phyloP scores from a whole-genome alignment of 2,888 invertebrate species.

The Papilio demoleus region DNA sequence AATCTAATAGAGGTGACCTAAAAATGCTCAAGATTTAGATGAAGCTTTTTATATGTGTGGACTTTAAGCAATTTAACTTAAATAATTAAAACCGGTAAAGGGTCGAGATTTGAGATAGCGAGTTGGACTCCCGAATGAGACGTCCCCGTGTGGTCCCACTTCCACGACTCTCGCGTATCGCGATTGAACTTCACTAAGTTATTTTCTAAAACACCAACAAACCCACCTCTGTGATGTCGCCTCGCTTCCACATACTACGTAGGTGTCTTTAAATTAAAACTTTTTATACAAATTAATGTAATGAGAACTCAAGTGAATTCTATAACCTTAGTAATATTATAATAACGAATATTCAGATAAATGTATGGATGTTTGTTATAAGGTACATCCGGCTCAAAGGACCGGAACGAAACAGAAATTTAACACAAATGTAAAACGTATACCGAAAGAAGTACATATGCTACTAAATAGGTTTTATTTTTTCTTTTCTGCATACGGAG shows the following conservation, averaged over 20 bases:
- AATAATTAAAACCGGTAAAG: conserved; percentile 55
- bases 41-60: conserved; percentile 18
- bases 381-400: too few relatives aligned
- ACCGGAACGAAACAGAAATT: too few relatives aligned
- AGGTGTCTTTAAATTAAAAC: background rate
- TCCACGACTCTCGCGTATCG: conserved; percentile 64
- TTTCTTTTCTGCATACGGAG: too few relatives aligned
- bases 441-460: too few relatives aligned
- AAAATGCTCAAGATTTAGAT: background rate
- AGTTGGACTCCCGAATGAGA: conserved; percentile 68
- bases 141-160: conserved; percentile 74
- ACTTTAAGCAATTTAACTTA: conserved; percentile 49
- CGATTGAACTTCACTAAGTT: conserved; percentile 59
- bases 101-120: conserved; percentile 69
- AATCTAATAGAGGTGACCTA: background rate
- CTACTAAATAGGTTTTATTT: too few relatives aligned
- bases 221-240: conserved; percentile 38
- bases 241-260: background rate
- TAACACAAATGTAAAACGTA: too few relatives aligned
- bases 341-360: too few relatives aligned
- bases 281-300: background rate
- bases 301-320: background rate
- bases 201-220: conserved; percentile 51
- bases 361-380: too few relatives aligned
- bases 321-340: too few relatives aligned